A percentile compares a stretch with the other conserved stretches of the same genome.
Conservation (phyloP, 1,140 invertebrate genomes). For the Coptotermes formosanus region DNA sequence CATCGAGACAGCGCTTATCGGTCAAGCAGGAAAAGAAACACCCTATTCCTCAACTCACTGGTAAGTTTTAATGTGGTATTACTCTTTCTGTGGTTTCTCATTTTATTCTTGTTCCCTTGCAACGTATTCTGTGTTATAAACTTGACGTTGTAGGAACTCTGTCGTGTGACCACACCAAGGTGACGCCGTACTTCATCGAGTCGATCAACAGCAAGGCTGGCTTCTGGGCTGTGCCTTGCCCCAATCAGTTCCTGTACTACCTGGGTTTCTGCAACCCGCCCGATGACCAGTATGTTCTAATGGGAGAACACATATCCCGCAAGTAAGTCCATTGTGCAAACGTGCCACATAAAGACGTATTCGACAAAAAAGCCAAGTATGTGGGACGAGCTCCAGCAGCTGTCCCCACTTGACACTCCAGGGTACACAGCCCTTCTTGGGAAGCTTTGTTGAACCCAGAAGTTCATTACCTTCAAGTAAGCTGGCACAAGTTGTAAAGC, state of each 20-base stretch:
- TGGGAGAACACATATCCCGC: conserved; percentile 76
- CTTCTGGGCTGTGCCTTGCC: conserved; percentile 80
- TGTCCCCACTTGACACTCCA: no score
- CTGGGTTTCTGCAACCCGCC: conserved; percentile 76
- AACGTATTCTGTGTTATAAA: neutral
- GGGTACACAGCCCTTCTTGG: no score
- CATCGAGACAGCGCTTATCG: no score
- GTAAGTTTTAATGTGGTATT: no score
- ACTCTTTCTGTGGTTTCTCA: no score
- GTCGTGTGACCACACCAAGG: conserved; percentile 84
- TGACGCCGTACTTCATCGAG: conserved; percentile 83
- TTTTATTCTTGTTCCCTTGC: neutral
- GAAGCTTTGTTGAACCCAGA: no score
- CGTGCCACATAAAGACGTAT: neutral
- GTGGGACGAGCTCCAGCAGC: no score
- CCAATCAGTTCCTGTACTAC: conserved; percentile 74
- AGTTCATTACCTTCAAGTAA: no score
- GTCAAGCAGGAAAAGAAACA: no score
- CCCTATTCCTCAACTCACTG: no score
- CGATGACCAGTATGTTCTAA: conserved; percentile 72
- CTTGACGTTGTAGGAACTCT: conserved; percentile 64
- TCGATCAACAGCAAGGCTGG: conserved; percentile 74
- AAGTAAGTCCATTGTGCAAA: conserved; percentile 54
- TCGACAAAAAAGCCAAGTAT: no score
- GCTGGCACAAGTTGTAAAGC: no score